Evolutionary conservation across 2,113 vertebrate species (phyloP).

Genomic region (Cichladusa arquata): DNA sequence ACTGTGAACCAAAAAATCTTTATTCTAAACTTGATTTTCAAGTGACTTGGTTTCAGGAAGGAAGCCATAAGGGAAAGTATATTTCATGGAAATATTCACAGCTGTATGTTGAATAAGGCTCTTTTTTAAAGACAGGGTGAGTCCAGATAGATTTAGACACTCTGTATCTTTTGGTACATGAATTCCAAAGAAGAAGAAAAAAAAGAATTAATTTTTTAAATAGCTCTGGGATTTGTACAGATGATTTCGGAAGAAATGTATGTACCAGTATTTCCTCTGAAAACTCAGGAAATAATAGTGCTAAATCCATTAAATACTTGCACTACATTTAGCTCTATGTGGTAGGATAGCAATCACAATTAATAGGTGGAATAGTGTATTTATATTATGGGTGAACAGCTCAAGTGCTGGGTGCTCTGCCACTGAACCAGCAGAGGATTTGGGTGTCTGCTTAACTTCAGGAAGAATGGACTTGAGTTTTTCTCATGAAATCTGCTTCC

Average conservation of each 20-base stretch:
- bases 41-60: slow-evolving; percentile 8
- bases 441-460: not conserved
- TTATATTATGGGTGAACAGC: not conserved
- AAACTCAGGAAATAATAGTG: not conserved
- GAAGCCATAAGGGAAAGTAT: not conserved
- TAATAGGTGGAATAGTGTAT: not conserved
- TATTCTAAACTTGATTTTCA: not conserved
- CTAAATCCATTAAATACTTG: not conserved
- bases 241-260: not conserved
- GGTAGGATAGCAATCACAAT: not conserved
- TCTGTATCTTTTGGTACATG: not conserved
- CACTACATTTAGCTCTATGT: not conserved
- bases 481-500: not conserved
- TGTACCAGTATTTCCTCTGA: not conserved
- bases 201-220: not conserved
- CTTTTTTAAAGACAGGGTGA: not conserved
- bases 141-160: not conserved
- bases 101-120: not conserved
- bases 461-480: not conserved
- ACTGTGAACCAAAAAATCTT: not conserved
- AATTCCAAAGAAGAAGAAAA: not conserved
- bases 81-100: not conserved
- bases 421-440: not conserved
- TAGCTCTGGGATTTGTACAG: not conserved
- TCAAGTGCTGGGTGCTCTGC: not conserved